Evolutionary conservation across 2,797 vertebrate genomes (phyloP).

Genomic region (Megaceryle alcyon): DNA sequence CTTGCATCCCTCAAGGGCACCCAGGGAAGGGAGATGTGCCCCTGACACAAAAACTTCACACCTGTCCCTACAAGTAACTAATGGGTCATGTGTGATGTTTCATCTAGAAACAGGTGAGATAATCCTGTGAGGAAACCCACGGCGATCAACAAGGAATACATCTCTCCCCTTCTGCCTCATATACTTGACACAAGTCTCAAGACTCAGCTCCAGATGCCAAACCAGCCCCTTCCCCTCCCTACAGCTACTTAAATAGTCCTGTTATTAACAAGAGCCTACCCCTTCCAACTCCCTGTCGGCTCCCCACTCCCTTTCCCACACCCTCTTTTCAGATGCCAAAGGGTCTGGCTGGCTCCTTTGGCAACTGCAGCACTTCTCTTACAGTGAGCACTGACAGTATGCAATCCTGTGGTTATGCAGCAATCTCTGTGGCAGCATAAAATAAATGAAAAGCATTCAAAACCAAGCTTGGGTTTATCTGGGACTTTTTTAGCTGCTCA

Average conservation of each 20-base stretch:
- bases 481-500: slow-evolving; percentile 34
- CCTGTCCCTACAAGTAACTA: neutral
- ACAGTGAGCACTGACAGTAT: neutral
- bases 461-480: slow-evolving; percentile 36
- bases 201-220: slow-evolving; percentile 13
- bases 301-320: slow-evolving; percentile 43
- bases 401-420: slow-evolving; percentile 36
- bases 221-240: neutral
- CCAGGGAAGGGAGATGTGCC: neutral
- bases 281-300: neutral
- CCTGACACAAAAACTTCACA: neutral
- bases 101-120: neutral
- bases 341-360: slow-evolving; percentile 46
- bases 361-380: slow-evolving; percentile 41
- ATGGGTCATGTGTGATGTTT: neutral
- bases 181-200: neutral
- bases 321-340: slow-evolving; percentile 47
- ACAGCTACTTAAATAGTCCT: slow-evolving; percentile 39
- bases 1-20: neutral
- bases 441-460: slow-evolving; percentile 65
- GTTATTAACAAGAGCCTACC: slow-evolving; percentile 3
- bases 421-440: slow-evolving; percentile 53
- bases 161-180: neutral
- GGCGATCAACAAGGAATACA: neutral
- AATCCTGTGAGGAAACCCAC: neutral